Evolutionary conservation across 2,888 invertebrate genomes (phyloP).

Genomic region (Ceriagrion tenellum): DNA sequence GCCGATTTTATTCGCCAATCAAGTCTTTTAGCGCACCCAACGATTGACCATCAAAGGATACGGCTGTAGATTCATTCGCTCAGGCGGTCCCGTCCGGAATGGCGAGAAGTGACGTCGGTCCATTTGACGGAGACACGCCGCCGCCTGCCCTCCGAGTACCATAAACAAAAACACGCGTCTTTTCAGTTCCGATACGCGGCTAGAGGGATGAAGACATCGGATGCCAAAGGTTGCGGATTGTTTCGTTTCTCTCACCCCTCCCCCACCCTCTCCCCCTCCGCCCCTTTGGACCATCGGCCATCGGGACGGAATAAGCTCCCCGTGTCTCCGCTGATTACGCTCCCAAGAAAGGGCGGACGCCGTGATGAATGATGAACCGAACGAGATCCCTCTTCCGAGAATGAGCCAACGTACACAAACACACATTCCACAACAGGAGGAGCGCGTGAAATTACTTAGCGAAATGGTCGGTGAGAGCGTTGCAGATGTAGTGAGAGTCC

Average conservation of each 20-base stretch:
- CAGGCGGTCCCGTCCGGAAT: neutral
- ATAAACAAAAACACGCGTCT: constrained; percentile 38
- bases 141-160: neutral
- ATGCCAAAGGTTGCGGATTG: neutral
- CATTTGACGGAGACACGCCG: constrained; percentile 11
- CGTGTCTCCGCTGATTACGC: neutral
- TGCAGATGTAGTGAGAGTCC: too few species aligned
- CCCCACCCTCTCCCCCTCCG: too few species aligned
- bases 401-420: neutral
- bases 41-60: constrained; percentile 22
- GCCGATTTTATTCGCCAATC: neutral
- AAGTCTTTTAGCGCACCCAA: constrained; percentile 8
- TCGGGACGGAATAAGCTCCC: neutral
- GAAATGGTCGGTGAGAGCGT: neutral
- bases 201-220: neutral
- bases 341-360: neutral
- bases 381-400: neutral
- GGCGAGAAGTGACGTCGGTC: neutral
- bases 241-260: neutral
- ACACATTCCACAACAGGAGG: neutral
- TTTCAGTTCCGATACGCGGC: neutral
- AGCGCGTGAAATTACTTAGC: neutral
- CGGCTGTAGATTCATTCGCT: neutral
- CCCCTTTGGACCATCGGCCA: neutral
- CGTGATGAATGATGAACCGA: neutral